A percentile compares a stretch with the other conserved stretches of the same genome.
These are phyloP conservation scores for Lagopus leucura DNA, from an alignment of 2,113 vertebrate genomes.

Conservation along the genomic window DNA sequence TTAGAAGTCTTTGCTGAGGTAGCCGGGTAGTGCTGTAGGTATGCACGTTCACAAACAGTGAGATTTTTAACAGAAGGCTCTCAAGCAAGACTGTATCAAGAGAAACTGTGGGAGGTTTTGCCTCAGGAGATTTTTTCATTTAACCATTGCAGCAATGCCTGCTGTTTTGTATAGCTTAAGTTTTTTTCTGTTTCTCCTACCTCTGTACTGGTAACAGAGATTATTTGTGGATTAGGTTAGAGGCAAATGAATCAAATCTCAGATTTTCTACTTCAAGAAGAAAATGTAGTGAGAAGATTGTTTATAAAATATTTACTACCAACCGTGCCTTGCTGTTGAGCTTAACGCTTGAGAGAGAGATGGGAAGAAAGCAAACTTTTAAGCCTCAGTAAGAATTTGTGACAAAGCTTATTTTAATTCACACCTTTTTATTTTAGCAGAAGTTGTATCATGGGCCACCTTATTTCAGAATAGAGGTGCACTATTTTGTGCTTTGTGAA, in stretches of 20 bases:
- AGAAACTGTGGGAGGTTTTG: not conserved
- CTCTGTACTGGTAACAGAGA: not conserved
- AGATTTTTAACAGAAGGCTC: not conserved
- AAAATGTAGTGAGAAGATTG: not conserved
- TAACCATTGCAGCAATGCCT: not conserved
- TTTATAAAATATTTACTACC: not conserved
- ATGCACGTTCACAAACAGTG: fast-evolving
- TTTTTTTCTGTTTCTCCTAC: not conserved
- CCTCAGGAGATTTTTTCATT: not conserved
- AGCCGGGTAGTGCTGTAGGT: not conserved
- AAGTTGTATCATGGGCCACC: not conserved
- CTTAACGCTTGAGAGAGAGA: not conserved
- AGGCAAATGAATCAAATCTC: not conserved
- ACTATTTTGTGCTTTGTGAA: not conserved
- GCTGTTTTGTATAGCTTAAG: not conserved
- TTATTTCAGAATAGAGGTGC: not conserved
- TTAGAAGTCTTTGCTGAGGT: not conserved
- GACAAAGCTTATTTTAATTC: slow-evolving; percentile 16
- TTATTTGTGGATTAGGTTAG: not conserved
- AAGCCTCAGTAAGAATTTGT: not conserved
- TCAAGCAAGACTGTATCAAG: not conserved
- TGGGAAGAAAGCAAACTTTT: slow-evolving; percentile 10
- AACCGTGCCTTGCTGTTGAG: not conserved
- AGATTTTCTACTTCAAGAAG: not conserved
- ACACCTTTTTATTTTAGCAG: not conserved